phyloP scores from a whole-genome alignment of 1,140 invertebrate genomes.

The Acromyrmex charruanus region DNA sequence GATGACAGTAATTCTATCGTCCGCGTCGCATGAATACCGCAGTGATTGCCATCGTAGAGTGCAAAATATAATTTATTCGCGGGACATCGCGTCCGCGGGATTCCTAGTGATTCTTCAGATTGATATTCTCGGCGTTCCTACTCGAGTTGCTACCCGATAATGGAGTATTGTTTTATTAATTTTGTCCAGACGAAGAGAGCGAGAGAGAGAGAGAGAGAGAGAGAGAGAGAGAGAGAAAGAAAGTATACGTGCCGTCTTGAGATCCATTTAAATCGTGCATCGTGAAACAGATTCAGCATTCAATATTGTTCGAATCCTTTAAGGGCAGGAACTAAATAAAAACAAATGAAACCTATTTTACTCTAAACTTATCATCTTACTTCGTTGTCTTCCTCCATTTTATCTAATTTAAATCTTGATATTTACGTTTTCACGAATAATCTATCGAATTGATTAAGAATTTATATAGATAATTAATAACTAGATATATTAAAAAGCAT shows the following conservation, averaged over 20 bases:
- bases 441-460: neutral
- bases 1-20: slow-evolving; percentile 67
- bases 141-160: slow-evolving; percentile 75
- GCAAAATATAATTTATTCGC: slow-evolving; percentile 83
- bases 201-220: neutral
- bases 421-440: neutral
- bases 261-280: slow-evolving; percentile 17
- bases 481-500: neutral
- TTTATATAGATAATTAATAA: neutral
- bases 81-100: slow-evolving; percentile 63
- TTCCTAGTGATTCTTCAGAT: slow-evolving; percentile 76
- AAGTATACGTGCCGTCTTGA: slow-evolving; percentile 15
- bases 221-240: neutral
- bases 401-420: neutral
- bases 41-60: slow-evolving; percentile 82
- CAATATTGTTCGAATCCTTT: slow-evolving; percentile 2
- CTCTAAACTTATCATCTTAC: neutral
- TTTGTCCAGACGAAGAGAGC: slow-evolving; percentile 64
- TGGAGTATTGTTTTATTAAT: slow-evolving; percentile 82
- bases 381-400: neutral
- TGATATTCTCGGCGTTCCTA: slow-evolving; percentile 79
- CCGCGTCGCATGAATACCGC: slow-evolving; percentile 80
- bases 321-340: neutral
- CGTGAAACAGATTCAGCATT: slow-evolving; percentile 1
- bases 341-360: neutral